phyloP scores from a whole-genome alignment of 2,888 invertebrate genomes.

The Odontocerum albicorne region DNA sequence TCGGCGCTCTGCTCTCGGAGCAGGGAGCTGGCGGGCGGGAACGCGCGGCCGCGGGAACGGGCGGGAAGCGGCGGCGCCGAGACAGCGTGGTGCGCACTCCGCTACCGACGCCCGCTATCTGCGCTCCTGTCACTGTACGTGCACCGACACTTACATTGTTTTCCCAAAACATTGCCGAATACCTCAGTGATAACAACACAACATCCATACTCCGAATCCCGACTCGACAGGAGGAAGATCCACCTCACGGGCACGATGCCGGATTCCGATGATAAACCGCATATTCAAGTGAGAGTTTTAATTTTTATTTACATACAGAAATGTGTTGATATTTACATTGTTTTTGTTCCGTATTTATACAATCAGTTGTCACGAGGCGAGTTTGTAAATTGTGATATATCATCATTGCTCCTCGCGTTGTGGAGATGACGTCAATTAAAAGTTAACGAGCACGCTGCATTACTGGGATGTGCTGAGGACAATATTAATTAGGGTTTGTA shows the following conservation, averaged over 20 bases:
- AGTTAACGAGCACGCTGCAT: background rate
- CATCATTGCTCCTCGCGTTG: no score
- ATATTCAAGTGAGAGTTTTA: slow-evolving; percentile 27
- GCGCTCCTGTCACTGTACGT: slow-evolving; percentile 18
- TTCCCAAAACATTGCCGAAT: background rate
- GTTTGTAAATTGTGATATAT: background rate
- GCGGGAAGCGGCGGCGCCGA: slow-evolving; percentile 8
- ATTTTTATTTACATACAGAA: slow-evolving; percentile 1
- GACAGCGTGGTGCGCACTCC: slow-evolving; percentile 10
- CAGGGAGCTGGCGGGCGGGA: background rate
- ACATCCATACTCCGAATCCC: background rate
- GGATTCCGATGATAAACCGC: slow-evolving; percentile 28
- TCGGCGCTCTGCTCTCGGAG: background rate
- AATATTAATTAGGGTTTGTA: background rate
- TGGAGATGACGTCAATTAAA: no score
- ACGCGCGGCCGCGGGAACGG: no score
- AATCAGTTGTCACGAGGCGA: background rate
- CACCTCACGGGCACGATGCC: slow-evolving; percentile 17
- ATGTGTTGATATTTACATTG: background rate
- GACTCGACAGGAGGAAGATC: background rate
- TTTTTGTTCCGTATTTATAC: no score
- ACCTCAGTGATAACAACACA: background rate
- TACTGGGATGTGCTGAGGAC: background rate
- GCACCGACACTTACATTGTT: slow-evolving; percentile 4
- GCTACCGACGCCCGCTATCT: slow-evolving; percentile 18